These are phyloP conservation scores for Heliornis fulica DNA, from an alignment of 2,113 vertebrate species.

Conservation along the genomic window DNA sequence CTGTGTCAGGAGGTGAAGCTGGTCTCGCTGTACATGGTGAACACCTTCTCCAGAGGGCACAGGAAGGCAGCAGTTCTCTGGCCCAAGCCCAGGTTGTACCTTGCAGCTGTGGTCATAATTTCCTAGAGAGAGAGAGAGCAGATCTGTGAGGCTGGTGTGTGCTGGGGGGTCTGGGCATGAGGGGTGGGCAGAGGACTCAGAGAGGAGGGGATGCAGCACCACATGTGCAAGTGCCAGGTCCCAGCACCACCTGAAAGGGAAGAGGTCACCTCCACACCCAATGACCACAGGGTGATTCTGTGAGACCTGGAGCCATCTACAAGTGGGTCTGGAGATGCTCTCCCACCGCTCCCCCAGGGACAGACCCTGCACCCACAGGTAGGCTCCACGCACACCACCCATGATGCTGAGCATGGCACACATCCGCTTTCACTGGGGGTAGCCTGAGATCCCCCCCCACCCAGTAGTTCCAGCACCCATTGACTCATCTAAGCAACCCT, in stretches of 20 bases:
- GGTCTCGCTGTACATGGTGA: conserved; percentile 83
- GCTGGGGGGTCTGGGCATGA: neutral
- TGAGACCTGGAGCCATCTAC: neutral
- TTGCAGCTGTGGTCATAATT: conserved; percentile 86
- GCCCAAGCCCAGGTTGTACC: conserved; percentile 85
- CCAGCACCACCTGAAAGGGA: neutral
- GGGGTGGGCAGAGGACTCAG: neutral
- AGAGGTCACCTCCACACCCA: neutral
- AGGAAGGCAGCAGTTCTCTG: conserved; percentile 87
- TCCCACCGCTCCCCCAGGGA: neutral
- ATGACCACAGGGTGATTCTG: neutral
- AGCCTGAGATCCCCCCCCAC: neutral
- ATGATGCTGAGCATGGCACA: fast-evolving
- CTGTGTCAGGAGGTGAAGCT: conserved; percentile 72
- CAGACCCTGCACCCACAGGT: fast-evolving
- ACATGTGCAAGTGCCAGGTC: neutral
- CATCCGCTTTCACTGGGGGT: neutral
- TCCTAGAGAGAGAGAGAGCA: conserved; percentile 67
- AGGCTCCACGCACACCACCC: neutral
- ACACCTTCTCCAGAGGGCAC: conserved; percentile 87
- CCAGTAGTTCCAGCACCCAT: neutral
- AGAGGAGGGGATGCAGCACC: neutral
- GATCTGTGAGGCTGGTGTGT: neutral
- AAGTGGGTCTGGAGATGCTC: neutral
- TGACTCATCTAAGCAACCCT: neutral